Evolutionary conservation across 2,113 vertebrate species (phyloP).

Genomic region (Camelus dromedarius): DNA sequence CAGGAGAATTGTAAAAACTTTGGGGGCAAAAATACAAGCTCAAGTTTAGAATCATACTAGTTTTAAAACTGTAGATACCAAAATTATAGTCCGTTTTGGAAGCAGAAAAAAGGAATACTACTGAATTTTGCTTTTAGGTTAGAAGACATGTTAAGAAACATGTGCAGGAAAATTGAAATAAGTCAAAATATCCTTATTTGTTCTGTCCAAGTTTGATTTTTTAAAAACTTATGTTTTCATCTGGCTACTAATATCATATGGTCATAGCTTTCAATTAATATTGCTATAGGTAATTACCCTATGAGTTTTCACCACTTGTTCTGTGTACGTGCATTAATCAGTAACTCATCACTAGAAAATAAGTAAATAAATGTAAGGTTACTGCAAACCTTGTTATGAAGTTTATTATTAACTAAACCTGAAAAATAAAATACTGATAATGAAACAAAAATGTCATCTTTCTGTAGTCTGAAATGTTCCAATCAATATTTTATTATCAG

Average conservation of each 20-base stretch:
- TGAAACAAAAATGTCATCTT: neutral
- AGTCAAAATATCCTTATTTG: neutral
- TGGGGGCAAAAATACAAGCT: neutral
- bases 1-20: neutral
- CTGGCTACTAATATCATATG: neutral
- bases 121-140: slow-evolving; percentile 2
- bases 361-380: neutral
- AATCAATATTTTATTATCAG: neutral
- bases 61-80: neutral
- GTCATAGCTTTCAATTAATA: neutral
- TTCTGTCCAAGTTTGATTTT: neutral
- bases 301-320: neutral
- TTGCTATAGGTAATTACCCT: neutral
- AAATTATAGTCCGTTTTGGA: slow-evolving; percentile 14
- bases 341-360: neutral
- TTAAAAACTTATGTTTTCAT: neutral
- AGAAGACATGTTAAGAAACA: neutral
- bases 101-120: neutral
- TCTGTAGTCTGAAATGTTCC: neutral
- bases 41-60: neutral
- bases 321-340: neutral
- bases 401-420: neutral
- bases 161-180: neutral
- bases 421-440: neutral
- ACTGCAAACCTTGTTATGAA: neutral